These are phyloP conservation scores for Oncorhynchus gorbuscha DNA, from an alignment of 2,113 vertebrate species.

Conservation along the genomic window DNA sequence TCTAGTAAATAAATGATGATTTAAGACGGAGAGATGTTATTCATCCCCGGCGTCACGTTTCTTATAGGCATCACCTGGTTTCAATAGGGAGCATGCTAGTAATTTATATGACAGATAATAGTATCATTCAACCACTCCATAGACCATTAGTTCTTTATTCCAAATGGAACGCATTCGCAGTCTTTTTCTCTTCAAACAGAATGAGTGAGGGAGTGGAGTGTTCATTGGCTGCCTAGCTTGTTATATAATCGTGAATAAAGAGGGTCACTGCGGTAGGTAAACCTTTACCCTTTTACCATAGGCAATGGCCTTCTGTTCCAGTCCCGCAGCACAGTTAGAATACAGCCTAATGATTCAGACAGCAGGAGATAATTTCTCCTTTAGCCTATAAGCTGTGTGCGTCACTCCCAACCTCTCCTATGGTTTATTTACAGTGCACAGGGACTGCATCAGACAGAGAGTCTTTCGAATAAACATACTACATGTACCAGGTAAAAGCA, in stretches of 20 bases:
- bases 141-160: background rate
- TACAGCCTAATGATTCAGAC: background rate
- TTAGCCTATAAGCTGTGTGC: background rate
- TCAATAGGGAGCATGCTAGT: background rate
- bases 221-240: background rate
- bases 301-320: background rate
- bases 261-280: background rate
- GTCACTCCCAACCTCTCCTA: background rate
- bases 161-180: background rate
- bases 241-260: background rate
- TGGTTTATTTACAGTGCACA: background rate
- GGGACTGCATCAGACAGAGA: background rate
- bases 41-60: slow-evolving; percentile 15
- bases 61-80: slow-evolving; percentile 8
- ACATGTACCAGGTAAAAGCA: background rate
- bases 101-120: background rate
- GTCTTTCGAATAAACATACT: background rate
- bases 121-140: background rate
- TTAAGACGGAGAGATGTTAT: slow-evolving; percentile 49
- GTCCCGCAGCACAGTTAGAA: background rate
- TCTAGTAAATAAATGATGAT: slow-evolving; percentile 51
- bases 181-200: background rate
- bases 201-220: background rate
- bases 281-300: background rate
- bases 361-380: background rate